Base-by-base conservation (phyloP, 2,888 invertebrate species). In the Stenodera caucasica region DNA sequence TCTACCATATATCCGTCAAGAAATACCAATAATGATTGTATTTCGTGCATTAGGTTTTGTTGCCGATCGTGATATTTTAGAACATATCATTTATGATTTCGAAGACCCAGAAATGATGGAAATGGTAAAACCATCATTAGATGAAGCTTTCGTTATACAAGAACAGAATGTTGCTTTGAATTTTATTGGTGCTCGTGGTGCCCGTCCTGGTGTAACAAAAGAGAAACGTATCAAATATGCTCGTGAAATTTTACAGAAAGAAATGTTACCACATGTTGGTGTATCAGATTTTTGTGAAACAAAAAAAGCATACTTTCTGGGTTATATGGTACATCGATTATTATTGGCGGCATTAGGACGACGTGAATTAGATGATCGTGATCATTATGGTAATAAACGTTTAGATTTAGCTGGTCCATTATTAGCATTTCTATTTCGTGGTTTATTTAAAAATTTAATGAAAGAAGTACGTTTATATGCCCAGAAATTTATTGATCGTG, bases 71-170 rank as follows among this genome's bases (percentile, higher is more conserved):
- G 99, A 99, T 82, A 99, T 99, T 75, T 84, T 99, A 21, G 99
- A 99, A 78, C 99, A 99, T 76, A 99, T 99, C 65, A 99, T 99
- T 75, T 99, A 99, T 80, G 99, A 99, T 78, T 99, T 99, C 82
- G 98, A 99, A 81, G 99, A 99, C 82, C 98, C 97, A 7, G 99
- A 99, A 84, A 98, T 99, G 98, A 99, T 99, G 98, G 99, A 99
- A 86, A 98, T 99, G 98, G 98, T 83, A 0, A 99, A 99, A 80
- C 99, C 99, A 0, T 98, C 98, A 0, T 82, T 99, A 58, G 99
- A 99, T 82, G 99, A 99, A 83, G 99, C 99, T 49, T 99, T 99
- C 81, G 98, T 98, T 0, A 96, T 99, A 70, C 98, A 99, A 82
- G 99, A 99, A 78, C 99, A 99, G 80, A 97, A 94, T 83, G 97